Base-by-base conservation (phyloP, 2,888 invertebrate genomes). In the Torymus aiolomorphi region DNA sequence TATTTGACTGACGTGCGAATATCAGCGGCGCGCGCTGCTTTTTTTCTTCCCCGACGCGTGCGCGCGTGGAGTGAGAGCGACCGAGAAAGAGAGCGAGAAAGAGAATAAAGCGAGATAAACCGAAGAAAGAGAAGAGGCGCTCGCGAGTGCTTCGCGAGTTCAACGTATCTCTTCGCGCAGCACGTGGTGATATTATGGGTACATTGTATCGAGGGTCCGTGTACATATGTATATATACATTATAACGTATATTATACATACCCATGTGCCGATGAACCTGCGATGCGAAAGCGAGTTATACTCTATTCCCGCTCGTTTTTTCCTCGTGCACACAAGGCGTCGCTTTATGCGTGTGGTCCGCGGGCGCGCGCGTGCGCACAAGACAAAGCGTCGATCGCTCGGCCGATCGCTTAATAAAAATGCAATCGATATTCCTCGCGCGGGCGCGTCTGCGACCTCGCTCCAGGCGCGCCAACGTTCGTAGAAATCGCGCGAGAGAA, bases 1-100 rank as follows among this genome's bases (percentile, higher is more conserved):
- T 77, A 81, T 82, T 82, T 84, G 85, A 86, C 83, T 84, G 87
- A 85, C 86, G 83, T 80, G 81, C 76, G 79, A 82, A 83, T 86
- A 86, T 87, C 85, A 82, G 78, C 20, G 51, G 62, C 57, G 14
- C 59, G 13, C 52, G 56, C 67, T 84, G 82, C 74, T 81, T 82
- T 80, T 80, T 24, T 24, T 20, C 59, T 52, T 59, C 57, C 4
- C 18, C 59, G 16, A 42, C 31, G 8, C 42, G 42, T 8, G 42
- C 31, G 42, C 42, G 8, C 42, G 42, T 1, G 8, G 42, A 42
- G 42, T 42, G 8, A 8, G 8, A 42, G 3, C 3, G 31, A 3
- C 0, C 5, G 42, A 42, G 42, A 42, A 42, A 13, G 8, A 8
- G 8, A 42, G 8, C 5, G 42, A 42, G 42, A 42, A 42, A 13